Evolutionary conservation across 2,888 invertebrate genomes (phyloP).

Genomic region (Campopleginae sp.): DNA sequence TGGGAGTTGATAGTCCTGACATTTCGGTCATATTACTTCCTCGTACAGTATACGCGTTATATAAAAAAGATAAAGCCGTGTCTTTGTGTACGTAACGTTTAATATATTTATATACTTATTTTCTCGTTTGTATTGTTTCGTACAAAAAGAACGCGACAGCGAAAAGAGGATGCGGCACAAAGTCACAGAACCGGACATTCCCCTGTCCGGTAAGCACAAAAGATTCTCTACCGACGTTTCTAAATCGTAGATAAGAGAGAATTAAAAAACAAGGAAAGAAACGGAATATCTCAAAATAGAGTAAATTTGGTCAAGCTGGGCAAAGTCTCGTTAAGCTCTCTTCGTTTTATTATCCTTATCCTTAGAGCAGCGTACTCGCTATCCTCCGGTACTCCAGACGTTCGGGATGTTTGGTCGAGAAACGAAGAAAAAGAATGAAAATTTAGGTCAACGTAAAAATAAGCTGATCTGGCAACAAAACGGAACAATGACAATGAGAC

Average conservation of each 20-base stretch:
- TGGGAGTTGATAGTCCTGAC: conserved; percentile 38
- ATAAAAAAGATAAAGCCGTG: neutral
- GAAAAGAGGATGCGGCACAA: conserved; percentile 12
- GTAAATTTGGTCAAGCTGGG: neutral
- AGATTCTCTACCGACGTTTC: conserved; percentile 46
- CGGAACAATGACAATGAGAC: conserved; percentile 7
- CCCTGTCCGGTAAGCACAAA: conserved; percentile 46
- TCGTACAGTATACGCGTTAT: neutral
- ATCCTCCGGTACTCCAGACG: neutral
- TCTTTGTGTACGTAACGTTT: neutral
- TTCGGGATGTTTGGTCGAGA: neutral
- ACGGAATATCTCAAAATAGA: neutral
- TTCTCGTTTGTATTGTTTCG: conserved; percentile 20
- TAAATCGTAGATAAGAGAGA: conserved; percentile 24
- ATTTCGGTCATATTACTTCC: conserved; percentile 14
- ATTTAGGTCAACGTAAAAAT: neutral
- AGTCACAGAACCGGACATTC: conserved; percentile 24
- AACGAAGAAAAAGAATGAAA: conserved; percentile 13
- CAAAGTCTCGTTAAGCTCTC: conserved; percentile 34
- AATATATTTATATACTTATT: conserved; percentile 11
- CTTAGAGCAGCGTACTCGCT: conserved; percentile 14
- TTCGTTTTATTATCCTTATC: neutral
- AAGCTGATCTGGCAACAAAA: conserved; percentile 1
- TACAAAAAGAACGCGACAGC: neutral
- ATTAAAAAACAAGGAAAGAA: conserved; percentile 29